Evolutionary conservation across 2,113 vertebrate genomes (phyloP).

Genomic region (Cottus gobio): DNA sequence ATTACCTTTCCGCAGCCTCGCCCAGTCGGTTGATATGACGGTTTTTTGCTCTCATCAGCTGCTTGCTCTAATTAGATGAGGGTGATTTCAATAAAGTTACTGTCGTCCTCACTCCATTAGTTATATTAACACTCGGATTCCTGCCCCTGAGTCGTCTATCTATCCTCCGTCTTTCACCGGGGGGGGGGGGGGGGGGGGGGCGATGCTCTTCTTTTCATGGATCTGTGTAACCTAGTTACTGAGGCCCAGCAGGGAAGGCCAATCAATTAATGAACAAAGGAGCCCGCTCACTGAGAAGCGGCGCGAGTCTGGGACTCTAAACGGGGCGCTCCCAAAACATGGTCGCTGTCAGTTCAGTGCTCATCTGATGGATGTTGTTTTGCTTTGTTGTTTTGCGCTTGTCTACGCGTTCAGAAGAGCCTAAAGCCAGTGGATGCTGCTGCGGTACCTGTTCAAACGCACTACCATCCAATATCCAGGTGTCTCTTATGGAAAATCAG

Average conservation of each 20-base stretch:
- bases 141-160: conserved; percentile 64
- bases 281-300: conserved; percentile 73
- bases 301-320: conserved; percentile 71
- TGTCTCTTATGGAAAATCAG: background rate
- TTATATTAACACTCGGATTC: conserved; percentile 78
- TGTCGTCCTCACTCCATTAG: conserved; percentile 78
- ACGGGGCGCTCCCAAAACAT: conserved; percentile 72
- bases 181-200: conserved; percentile 36
- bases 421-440: conserved; percentile 16
- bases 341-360: conserved; percentile 66
- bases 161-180: conserved; percentile 61
- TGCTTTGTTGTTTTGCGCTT: conserved; percentile 58
- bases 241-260: conserved; percentile 79
- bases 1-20: conserved; percentile 57
- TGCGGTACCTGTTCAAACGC: conserved; percentile 45
- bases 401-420: conserved; percentile 18
- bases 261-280: conserved; percentile 85
- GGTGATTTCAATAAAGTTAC: conserved; percentile 78
- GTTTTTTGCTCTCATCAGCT: conserved; percentile 70
- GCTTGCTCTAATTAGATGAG: conserved; percentile 77
- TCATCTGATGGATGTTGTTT: conserved; percentile 75
- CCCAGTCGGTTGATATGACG: conserved; percentile 31
- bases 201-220: conserved; percentile 71
- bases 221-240: conserved; percentile 82
- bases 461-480: background rate